These are phyloP conservation scores for Antigone vipio DNA, from an alignment of 2,113 vertebrate species.

Conservation along the genomic window DNA sequence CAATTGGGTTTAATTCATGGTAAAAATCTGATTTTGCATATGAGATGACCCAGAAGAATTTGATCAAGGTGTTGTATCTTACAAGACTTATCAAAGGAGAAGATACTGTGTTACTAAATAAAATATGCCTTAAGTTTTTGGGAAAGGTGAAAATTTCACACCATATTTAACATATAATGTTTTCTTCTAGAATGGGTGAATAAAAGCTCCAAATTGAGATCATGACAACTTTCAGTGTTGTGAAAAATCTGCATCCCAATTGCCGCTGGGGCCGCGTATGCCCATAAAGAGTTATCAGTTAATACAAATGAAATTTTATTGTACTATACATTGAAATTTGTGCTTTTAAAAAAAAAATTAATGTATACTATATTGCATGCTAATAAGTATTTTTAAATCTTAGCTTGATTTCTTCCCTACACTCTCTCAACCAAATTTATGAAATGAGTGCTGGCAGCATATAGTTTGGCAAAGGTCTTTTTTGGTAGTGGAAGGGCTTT, in stretches of 20 bases:
- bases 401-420: neutral
- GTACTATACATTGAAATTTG: neutral
- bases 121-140: neutral
- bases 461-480: neutral
- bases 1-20: neutral
- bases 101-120: neutral
- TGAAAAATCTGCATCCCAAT: neutral
- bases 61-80: neutral
- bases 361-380: neutral
- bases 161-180: accelerated
- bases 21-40: neutral
- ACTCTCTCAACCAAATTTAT: neutral
- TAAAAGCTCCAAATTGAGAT: neutral
- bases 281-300: neutral
- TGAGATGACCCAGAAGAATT: neutral
- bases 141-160: neutral
- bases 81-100: neutral
- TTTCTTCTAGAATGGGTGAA: neutral
- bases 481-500: neutral
- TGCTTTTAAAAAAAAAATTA: neutral
- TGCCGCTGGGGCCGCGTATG: accelerated
- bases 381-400: neutral
- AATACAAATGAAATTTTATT: neutral
- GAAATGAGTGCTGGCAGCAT: neutral
- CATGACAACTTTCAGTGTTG: neutral